Base-by-base conservation (phyloP, 30 jellyfish, hydroid and myxozoan genomes). In the Haliclystus octoradiatus region DNA sequence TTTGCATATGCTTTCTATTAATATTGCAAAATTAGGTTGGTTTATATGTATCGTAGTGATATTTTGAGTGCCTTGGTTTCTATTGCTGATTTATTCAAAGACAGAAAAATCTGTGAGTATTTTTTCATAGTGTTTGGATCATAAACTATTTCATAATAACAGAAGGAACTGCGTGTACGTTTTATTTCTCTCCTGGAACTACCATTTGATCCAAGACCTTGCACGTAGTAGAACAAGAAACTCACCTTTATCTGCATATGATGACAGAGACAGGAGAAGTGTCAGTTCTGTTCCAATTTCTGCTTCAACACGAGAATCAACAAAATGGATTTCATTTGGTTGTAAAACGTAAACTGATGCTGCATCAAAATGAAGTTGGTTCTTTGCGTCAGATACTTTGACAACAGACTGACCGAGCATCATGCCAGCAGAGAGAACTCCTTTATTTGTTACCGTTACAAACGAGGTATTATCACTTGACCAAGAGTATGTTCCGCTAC, bases 401-500 rank as follows among this genome's bases (percentile, higher is more conserved):
- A 89, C 49, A 7, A 34, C 52, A 2, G 85, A n/a, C 7, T 66
- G 29, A 9, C 98, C 98, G 25, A 89, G 40, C 26, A 63, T 67
- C 33, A 49, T 71, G n/a, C 84, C 92, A 0, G 95, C 34, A 19
- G 92, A 60, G 0, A 75, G 82, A 22, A 76, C 68, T 2, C 98
- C 98, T 33, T 82, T 81, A 52, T 72, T 81, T 28, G 75, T 75
- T 13, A 89, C 98, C 1, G 87, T 62, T 15, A 81, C 88, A 3
- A 89, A 14, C 24, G 85, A 46, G 49, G 69, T 63, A 32, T 89
- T 82, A 32, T 49, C 49, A 2, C 89, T 61, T 31, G 69, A 62
- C 98, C 98, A 89, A 31, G 33, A 72, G 52, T 81, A 89, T 2
- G 47, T 40, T 62, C 98, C 95, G 71, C 98, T 81, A 33, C 98